Conservation (phyloP, 2,888 invertebrate species). For the Lottia scabra region DNA sequence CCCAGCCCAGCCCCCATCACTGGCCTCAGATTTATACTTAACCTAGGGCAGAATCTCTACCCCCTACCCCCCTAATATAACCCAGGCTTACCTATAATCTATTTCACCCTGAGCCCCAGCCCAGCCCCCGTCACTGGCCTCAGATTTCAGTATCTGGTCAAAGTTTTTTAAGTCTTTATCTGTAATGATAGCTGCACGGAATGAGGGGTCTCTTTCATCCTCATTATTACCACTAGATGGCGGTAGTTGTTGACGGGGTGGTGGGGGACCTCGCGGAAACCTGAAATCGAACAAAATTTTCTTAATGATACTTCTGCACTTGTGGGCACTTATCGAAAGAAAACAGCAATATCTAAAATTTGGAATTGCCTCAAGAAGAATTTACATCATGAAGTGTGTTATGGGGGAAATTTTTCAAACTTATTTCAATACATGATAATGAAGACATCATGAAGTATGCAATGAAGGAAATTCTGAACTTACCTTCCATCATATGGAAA, state of each 20-base stretch:
- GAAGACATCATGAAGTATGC: too few relatives aligned
- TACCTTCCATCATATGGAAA: constrained; percentile 63
- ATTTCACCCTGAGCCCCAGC: constrained; percentile 88
- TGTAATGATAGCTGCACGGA: constrained; percentile 81
- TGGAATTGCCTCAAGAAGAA: too few relatives aligned
- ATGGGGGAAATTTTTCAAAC: too few relatives aligned
- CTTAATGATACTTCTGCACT: too few relatives aligned
- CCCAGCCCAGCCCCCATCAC: constrained; percentile 84
- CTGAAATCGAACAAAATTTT: neutral
- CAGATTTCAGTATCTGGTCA: constrained; percentile 84
- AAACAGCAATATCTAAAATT: too few relatives aligned
- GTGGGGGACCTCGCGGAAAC: constrained; percentile 59
- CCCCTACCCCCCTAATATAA: neutral
- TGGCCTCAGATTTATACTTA: constrained; percentile 80
- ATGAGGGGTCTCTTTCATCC: constrained; percentile 51
- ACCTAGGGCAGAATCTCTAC: too few relatives aligned
- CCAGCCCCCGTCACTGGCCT: constrained; percentile 85
- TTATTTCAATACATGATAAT: too few relatives aligned
- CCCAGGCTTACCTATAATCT: constrained; percentile 77
- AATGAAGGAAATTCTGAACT: constrained; percentile 19
- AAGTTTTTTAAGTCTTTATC: constrained; percentile 92
- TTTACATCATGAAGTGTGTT: too few relatives aligned
- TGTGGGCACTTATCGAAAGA: too few relatives aligned
- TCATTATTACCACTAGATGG: constrained; percentile 32
- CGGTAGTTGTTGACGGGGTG: constrained; percentile 32